Percentiles rank a stretch among this genome's conserved stretches.
phyloP scores from a whole-genome alignment of 2,888 invertebrate species.

The Scaptomyza reducta region DNA sequence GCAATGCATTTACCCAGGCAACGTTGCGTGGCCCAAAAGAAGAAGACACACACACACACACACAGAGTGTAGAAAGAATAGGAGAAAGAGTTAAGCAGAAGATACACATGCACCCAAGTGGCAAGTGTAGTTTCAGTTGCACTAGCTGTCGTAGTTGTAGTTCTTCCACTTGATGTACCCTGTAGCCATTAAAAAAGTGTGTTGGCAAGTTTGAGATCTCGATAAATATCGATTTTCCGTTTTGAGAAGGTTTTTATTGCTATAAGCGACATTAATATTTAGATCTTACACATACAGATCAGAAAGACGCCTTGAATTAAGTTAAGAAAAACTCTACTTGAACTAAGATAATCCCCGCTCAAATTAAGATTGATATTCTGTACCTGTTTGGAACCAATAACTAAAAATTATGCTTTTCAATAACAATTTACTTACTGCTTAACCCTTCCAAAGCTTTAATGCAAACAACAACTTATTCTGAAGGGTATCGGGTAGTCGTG shows the following conservation, averaged over 20 bases:
- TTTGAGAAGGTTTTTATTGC: too few relatives aligned
- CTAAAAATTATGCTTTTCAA: too few relatives aligned
- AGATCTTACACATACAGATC: too few relatives aligned
- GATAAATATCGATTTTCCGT: neutral
- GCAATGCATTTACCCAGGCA: constrained; percentile 59
- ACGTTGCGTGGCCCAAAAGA: constrained; percentile 48
- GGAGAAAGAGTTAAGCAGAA: constrained; percentile 15
- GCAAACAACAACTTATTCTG: neutral
- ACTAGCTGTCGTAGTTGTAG: constrained; percentile 27
- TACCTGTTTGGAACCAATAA: too few relatives aligned
- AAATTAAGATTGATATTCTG: too few relatives aligned
- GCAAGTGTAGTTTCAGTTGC: constrained; percentile 67
- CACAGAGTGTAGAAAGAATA: constrained; percentile 3
- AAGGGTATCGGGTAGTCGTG: neutral
- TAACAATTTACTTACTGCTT: too few relatives aligned
- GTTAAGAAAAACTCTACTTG: too few relatives aligned
- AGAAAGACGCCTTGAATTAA: too few relatives aligned
- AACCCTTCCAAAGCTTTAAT: too few relatives aligned
- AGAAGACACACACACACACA: constrained; percentile 15
- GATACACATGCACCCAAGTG: constrained; percentile 42
- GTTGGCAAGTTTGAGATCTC: neutral
- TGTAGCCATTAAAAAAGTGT: neutral
- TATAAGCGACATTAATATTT: too few relatives aligned
- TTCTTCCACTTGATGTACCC: constrained; percentile 13
- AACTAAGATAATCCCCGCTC: too few relatives aligned